Evolutionary conservation across 2,888 invertebrate genomes (phyloP).

Genomic region (Tigriopus californicus): DNA sequence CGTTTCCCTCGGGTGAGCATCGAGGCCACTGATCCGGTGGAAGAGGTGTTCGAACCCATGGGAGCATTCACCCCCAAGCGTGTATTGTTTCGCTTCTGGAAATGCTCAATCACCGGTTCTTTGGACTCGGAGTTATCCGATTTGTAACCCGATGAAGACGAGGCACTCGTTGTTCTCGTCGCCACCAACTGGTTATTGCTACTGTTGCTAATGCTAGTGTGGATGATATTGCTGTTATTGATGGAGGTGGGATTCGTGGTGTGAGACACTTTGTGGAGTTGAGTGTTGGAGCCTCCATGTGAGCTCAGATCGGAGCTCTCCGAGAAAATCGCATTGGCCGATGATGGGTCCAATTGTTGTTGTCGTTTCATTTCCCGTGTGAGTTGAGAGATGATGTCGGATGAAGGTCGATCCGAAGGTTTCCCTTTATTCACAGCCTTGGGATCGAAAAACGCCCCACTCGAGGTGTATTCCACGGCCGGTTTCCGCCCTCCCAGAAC

Average conservation of each 20-base stretch:
- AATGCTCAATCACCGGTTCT: background rate
- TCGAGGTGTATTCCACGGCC: background rate
- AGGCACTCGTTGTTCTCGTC: too few species aligned
- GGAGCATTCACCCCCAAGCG: too few species aligned
- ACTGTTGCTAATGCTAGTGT: too few species aligned
- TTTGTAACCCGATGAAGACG: too few species aligned
- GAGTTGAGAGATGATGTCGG: conserved; percentile 11
- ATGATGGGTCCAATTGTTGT: conserved; percentile 5
- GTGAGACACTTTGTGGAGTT: background rate
- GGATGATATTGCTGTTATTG: too few species aligned
- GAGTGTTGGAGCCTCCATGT: too few species aligned
- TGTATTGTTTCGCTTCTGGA: background rate
- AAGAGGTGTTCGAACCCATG: too few species aligned
- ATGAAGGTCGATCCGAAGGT: background rate
- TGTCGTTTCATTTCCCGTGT: conserved; percentile 7
- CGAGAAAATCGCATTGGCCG: background rate
- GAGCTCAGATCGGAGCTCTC: too few species aligned
- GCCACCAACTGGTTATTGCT: background rate
- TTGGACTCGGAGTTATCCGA: too few species aligned
- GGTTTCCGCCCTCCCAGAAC: background rate
- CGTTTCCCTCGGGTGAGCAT: background rate
- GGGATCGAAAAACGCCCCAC: conserved; percentile 6
- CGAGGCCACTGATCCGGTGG: too few species aligned
- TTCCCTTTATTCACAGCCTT: conserved; percentile 10
- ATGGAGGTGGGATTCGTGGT: background rate